Evolutionary conservation across 2,797 vertebrate genomes (phyloP).

Genomic region (Parauchenoglanis punctatus): DNA sequence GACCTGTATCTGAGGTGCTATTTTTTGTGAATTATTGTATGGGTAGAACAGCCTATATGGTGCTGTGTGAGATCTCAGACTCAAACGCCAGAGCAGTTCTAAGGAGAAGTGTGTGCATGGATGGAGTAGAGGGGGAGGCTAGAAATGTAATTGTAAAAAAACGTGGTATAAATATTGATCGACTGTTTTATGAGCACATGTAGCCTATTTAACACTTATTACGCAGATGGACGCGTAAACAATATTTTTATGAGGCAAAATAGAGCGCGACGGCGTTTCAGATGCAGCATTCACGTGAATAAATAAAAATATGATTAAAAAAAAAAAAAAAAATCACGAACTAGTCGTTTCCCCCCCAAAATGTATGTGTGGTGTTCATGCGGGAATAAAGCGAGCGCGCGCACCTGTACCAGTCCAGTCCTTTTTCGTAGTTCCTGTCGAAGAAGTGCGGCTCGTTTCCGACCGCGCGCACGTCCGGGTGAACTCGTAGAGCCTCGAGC

Average conservation of each 20-base stretch:
- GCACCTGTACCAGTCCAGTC: constrained; percentile 98
- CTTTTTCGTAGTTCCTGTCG: constrained; percentile 95
- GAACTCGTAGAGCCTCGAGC: constrained; percentile 92
- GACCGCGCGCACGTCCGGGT: constrained; percentile 95
- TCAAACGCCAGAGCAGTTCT: neutral
- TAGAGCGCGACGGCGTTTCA: neutral
- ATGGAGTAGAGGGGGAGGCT: neutral
- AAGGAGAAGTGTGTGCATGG: neutral
- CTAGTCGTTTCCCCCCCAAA: neutral
- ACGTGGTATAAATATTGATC: neutral
- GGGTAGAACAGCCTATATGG: neutral
- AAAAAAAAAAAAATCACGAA: neutral
- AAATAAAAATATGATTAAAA: neutral
- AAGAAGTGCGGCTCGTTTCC: constrained; percentile 98
- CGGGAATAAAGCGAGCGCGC: constrained; percentile 41
- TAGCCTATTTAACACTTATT: neutral
- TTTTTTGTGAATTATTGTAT: neutral
- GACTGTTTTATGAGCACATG: neutral
- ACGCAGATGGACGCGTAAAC: neutral
- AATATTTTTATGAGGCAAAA: neutral
- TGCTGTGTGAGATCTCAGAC: neutral
- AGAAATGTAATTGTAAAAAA: neutral
- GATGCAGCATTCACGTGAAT: neutral
- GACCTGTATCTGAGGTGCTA: neutral
- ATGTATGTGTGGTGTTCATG: neutral